Evolutionary conservation across 2,888 invertebrate species (phyloP).

Genomic region (Clistopyga incitator): DNA sequence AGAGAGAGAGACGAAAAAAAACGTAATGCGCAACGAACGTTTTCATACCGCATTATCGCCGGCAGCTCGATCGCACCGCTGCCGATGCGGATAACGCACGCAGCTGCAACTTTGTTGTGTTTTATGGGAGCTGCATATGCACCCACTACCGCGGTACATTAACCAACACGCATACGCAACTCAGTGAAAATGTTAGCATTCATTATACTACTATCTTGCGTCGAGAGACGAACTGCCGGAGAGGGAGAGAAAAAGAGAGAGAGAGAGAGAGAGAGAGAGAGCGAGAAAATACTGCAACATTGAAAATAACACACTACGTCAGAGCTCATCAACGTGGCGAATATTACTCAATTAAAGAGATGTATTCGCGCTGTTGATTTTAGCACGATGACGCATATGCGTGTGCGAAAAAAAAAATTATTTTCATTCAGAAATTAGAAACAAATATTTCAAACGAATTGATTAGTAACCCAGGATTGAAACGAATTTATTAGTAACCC

Average conservation of each 20-base stretch:
- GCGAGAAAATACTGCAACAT: neutral
- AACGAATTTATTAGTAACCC: too few relatives aligned
- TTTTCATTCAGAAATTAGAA: neutral
- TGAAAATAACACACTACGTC: constrained; percentile 37
- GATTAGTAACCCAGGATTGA: too few relatives aligned
- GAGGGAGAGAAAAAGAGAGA: too few relatives aligned
- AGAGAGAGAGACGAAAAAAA: too few relatives aligned
- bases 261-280: constrained; percentile 4
- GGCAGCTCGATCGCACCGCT: constrained; percentile 15
- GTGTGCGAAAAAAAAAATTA: neutral
- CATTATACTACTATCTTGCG: constrained; percentile 15
- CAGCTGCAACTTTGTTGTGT: constrained; percentile 26
- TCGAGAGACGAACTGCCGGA: neutral
- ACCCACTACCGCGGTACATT: neutral
- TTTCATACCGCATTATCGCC: neutral
- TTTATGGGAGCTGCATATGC: neutral
- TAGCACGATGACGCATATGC: neutral
- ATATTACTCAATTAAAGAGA: constrained; percentile 29
- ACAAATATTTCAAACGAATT: too few relatives aligned
- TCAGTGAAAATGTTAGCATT: neutral
- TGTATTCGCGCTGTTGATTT: neutral
- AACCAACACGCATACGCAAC: neutral
- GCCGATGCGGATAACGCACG: constrained; percentile 29
- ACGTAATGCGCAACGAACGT: constrained; percentile 3
- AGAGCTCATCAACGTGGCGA: constrained; percentile 18